Conservation (phyloP, 2,113 vertebrate species). For the Megaceryle torquata region DNA sequence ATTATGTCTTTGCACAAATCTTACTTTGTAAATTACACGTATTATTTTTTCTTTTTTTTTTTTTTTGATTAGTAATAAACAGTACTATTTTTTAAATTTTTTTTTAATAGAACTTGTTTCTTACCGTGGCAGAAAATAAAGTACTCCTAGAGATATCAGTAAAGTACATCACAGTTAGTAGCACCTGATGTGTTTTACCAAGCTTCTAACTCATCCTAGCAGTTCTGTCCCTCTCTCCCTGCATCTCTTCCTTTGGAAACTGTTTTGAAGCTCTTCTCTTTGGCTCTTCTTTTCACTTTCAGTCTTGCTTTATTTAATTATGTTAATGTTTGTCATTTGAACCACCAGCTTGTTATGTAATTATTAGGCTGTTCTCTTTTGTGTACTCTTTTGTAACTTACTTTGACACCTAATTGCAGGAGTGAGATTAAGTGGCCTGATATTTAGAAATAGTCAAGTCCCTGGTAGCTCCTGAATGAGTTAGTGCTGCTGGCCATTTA, state of each 20-base stretch:
- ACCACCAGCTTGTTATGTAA: neutral
- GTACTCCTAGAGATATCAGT: neutral
- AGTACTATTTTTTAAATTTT: neutral
- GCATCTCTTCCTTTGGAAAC: neutral
- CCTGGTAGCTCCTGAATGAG: neutral
- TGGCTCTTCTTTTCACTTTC: neutral
- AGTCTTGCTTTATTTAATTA: neutral
- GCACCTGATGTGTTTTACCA: neutral
- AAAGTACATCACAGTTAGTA: neutral
- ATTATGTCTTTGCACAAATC: neutral
- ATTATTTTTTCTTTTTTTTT: neutral
- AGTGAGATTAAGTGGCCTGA: neutral
- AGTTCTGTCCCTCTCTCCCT: neutral
- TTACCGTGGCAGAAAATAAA: neutral
- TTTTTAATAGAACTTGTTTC: neutral
- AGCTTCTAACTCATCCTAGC: neutral
- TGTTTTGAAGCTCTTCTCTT: neutral
- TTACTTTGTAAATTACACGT: neutral
- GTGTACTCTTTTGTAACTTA: neutral
- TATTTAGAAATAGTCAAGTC: neutral
- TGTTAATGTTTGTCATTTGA: neutral
- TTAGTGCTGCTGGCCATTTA: neutral
- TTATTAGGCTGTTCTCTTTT: neutral
- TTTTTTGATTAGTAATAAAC: neutral
- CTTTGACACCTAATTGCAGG: neutral